Percentiles rank a stretch among this genome's conserved stretches.
Evolutionary conservation across 2,888 invertebrate genomes (phyloP).

Genomic region (Cantharis flavilabris): DNA sequence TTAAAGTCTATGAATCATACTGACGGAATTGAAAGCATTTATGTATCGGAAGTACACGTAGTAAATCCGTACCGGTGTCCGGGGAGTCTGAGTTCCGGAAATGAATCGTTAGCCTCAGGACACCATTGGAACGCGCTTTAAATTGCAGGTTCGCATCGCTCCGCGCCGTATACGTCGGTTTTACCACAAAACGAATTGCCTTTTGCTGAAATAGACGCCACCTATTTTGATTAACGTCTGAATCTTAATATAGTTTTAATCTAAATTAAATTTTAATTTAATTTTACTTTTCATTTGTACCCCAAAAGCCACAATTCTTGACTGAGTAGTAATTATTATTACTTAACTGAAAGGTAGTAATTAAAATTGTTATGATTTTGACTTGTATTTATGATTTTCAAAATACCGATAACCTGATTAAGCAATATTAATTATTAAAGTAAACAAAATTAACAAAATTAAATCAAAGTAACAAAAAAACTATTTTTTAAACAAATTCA

Average conservation of each 20-base stretch:
- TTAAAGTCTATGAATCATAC: constrained; percentile 31
- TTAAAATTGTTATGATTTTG: neutral
- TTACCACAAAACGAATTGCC: constrained; percentile 26
- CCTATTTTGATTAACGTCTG: constrained; percentile 5
- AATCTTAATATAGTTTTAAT: constrained; percentile 8
- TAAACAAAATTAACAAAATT: neutral
- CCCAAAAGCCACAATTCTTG: neutral
- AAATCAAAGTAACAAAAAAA: no score
- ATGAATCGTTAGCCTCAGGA: constrained; percentile 48
- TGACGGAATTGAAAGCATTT: constrained; percentile 36
- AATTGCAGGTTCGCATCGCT: constrained; percentile 35
- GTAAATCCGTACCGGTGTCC: constrained; percentile 43
- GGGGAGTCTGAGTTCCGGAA: constrained; percentile 43
- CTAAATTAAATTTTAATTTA: neutral
- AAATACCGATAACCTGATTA: neutral
- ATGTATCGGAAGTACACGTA: constrained; percentile 43
- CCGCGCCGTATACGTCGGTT: constrained; percentile 6
- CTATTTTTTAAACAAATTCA: no score
- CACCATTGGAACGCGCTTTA: constrained; percentile 45
- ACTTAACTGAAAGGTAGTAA: neutral
- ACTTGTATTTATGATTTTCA: neutral
- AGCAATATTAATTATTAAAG: neutral
- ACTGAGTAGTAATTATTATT: neutral
- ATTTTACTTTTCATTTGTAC: neutral
- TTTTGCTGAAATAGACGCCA: constrained; percentile 18